Evolutionary conservation across 2,888 invertebrate species (phyloP).

Genomic region (Neuroscelio doddi): DNA sequence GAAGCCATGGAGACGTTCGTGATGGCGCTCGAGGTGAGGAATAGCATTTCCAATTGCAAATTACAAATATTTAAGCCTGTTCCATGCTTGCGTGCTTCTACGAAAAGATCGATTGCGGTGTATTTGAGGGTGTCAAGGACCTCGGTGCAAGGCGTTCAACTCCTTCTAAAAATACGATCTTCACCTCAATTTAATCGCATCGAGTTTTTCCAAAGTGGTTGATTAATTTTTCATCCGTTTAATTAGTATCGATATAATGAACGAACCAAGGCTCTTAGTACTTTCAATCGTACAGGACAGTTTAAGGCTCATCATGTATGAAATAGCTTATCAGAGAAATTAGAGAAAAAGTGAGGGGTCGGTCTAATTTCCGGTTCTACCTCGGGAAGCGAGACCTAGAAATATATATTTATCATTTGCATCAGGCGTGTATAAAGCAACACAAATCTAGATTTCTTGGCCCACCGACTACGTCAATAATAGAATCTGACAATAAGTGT

Average conservation of each 20-base stretch:
- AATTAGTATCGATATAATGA: background rate
- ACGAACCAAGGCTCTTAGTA: background rate
- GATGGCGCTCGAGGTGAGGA: constrained; percentile 75
- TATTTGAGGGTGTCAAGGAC: constrained; percentile 37
- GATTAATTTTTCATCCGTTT: background rate
- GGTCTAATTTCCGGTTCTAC: constrained; percentile 45
- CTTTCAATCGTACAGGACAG: background rate
- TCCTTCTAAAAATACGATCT: constrained; percentile 29
- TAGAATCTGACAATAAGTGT: constrained; percentile 33
- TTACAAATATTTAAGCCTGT: constrained; percentile 5
- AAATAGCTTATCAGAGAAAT: background rate
- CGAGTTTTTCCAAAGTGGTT: constrained; percentile 13
- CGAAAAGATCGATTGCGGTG: constrained; percentile 41
- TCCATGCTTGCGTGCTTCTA: constrained; percentile 17
- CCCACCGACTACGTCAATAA: constrained; percentile 38
- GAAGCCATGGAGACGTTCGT: constrained; percentile 75
- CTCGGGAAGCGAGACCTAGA: constrained; percentile 33
- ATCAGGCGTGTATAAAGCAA: constrained; percentile 36
- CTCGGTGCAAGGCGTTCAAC: constrained; percentile 34
- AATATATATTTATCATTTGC: constrained; percentile 45
- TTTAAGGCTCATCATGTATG: background rate
- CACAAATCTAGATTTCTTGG: constrained; percentile 44
- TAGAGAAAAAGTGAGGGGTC: constrained; percentile 9
- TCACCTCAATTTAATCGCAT: constrained; percentile 8
- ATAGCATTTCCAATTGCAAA: constrained; percentile 11